Evolutionary conservation across 2,113 vertebrate species (phyloP).

Genomic region (Mesitornis unicolor): DNA sequence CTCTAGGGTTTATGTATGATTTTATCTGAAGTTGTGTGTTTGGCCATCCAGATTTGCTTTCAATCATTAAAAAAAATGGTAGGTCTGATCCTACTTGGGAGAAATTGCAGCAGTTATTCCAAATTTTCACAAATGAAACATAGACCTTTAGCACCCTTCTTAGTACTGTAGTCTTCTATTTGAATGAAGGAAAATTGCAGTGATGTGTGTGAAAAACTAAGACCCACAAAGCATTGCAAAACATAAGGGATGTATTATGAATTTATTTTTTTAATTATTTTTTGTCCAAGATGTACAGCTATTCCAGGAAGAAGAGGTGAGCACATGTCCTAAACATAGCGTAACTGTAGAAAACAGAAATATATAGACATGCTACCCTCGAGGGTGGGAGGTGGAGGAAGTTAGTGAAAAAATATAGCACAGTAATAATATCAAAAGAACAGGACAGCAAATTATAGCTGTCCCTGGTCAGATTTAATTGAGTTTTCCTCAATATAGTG

Average conservation of each 20-base stretch:
- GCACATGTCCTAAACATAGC: not conserved
- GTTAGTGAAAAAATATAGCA: slow-evolving; percentile 26
- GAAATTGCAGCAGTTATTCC: not conserved
- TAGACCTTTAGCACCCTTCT: not conserved
- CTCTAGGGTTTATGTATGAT: not conserved
- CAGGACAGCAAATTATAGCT: slow-evolving; percentile 42
- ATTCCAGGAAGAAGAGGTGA: not conserved
- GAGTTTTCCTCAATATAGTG: slow-evolving; percentile 22
- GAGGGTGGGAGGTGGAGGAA: not conserved
- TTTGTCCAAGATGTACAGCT: not conserved
- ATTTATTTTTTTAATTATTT: not conserved
- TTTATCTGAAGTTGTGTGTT: not conserved
- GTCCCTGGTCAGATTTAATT: slow-evolving; percentile 64
- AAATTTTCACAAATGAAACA: not conserved
- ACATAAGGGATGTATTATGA: not conserved
- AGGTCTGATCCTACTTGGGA: not conserved
- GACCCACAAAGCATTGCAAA: not conserved
- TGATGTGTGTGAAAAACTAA: not conserved
- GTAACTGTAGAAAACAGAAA: slow-evolving; percentile 33
- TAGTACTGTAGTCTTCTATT: not conserved
- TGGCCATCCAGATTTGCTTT: slow-evolving; percentile 1
- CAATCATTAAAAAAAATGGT: not conserved
- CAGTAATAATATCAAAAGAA: slow-evolving; percentile 45
- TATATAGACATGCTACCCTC: not conserved
- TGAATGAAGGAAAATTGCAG: not conserved